Base-by-base conservation (phyloP, 1,140 invertebrate genomes). In the Oscheius sp. region DNA sequence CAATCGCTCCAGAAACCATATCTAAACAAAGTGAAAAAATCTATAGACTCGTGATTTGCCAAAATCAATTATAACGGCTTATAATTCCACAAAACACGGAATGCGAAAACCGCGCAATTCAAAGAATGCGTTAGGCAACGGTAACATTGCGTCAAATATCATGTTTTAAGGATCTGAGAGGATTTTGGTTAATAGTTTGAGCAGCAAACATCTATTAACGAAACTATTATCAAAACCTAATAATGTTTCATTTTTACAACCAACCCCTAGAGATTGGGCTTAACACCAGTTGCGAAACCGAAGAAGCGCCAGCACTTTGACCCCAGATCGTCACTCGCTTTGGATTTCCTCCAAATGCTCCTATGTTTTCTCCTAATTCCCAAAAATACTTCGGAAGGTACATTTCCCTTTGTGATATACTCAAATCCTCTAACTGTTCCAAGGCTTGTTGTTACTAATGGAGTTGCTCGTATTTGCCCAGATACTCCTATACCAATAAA, bases 261-360 rank as follows among this genome's bases (percentile, higher is more conserved):
- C 23, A 32, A 42, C 61, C 74, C 52, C 45, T 63, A 1, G 75
- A 35, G 42, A 71, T 65, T 15, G 92, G 92, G 0, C 92, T 93
- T 67, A 93, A 87, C 59, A 93, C 87, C 80, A 93, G 92, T 2
- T 92, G 86, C 36, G 82, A 84, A 0, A 93, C 91, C 29, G 91
- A 92, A 23, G 91, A 91, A 3, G 91, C 92, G 0, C 93, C 92
- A 0, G 92, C 92, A 69, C 64, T 73, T 52, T 81, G 66, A 13
- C 87, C 88, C 75, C 87, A 86, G 26, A 88, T 70, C 3, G 87
- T 88, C 1, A 88, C 70, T 18, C 66, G 66, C 77, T 93, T 89
- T 10, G 79, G 61, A 34, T 84, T 74, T 3, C 83, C 83, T 20
- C 84, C 81, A 52, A 84, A 84, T 20, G 35, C 4, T 1, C 28